Evolutionary conservation across 2,113 vertebrate genomes (phyloP), one percentile per base, ranked within the genome.

Genomic region (Coregonus clupeaformis): DNA sequence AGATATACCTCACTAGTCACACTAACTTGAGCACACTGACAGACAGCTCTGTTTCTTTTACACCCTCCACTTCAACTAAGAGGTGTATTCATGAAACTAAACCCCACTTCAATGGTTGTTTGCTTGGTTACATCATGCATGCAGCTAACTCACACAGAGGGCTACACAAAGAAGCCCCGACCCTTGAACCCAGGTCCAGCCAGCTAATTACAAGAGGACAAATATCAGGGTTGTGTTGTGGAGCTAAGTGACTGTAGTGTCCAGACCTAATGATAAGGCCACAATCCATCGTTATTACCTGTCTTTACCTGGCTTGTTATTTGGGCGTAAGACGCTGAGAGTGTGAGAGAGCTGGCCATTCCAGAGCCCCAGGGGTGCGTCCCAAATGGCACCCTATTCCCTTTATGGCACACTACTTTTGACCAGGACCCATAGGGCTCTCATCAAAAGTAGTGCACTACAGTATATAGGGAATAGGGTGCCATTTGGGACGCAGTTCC

Each of bases 201-300:
- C 55, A 76, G 52, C 62, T 73, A 83, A 83, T 86, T 84, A 83
- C 77, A 82, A 80, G 83, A 72, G 73, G 11, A 32, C 55, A 73
- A 81, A 77, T 76, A 72, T 29, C 29, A 68, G 57, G 72, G 77
- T 82, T 75, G 72, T 75, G 77, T 52, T 18, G 71, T 60, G 68
- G 73, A 70, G 62, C 64, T 69, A 63, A 73, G 80, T 80, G 72
- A 76, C 72, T 62, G 42, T 66, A 71, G 80, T 80, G 72, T 74
- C 70, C 71, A 70, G 69, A 71, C 71, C 79, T 63, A 67, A 74
- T 83, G 82, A 84, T 79, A 81, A 81, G 71, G 70, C 63, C 14
- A 52, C 72, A 80, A 71, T 83, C 70, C 71, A 32, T 85, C 62
- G 78, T 80, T 78, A 74, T 70, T 62, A n/a, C 25, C n/a, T 30